Evolutionary conservation across 2,888 invertebrate genomes (phyloP).

Genomic region (Notodonta ziczac): DNA sequence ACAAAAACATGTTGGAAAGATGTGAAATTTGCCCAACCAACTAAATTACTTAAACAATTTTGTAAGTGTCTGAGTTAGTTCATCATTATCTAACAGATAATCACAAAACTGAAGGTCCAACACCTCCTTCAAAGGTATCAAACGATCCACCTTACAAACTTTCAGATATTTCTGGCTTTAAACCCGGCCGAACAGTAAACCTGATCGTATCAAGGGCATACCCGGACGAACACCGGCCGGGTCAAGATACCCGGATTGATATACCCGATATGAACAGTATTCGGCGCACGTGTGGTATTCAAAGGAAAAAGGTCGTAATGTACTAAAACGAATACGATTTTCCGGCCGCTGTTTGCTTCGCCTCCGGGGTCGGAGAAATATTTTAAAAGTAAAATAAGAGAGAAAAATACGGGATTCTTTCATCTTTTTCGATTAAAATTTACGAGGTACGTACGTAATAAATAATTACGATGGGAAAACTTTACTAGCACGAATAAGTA

Average conservation of each 20-base stretch:
- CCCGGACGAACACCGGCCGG: conserved; percentile 7
- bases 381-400: neutral
- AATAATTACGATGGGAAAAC: neutral
- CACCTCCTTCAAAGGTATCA: too few species aligned
- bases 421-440: neutral
- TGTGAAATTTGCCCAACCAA: too few species aligned
- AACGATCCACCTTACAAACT: too few species aligned
- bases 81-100: too few species aligned
- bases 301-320: conserved; percentile 12
- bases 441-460: neutral
- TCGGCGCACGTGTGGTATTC: conserved; percentile 21
- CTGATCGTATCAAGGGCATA: too few species aligned
- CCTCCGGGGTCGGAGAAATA: neutral
- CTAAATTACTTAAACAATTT: too few species aligned
- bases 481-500: neutral
- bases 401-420: neutral
- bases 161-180: too few species aligned
- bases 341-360: neutral
- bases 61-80: too few species aligned
- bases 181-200: too few species aligned
- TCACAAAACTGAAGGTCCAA: too few species aligned
- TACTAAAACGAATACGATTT: neutral
- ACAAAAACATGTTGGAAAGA: too few species aligned
- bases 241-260: conserved; percentile 17
- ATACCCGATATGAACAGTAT: conserved; percentile 23